Base-by-base conservation (phyloP, 1,140 invertebrate genomes). In the Drosophila sp. region DNA sequence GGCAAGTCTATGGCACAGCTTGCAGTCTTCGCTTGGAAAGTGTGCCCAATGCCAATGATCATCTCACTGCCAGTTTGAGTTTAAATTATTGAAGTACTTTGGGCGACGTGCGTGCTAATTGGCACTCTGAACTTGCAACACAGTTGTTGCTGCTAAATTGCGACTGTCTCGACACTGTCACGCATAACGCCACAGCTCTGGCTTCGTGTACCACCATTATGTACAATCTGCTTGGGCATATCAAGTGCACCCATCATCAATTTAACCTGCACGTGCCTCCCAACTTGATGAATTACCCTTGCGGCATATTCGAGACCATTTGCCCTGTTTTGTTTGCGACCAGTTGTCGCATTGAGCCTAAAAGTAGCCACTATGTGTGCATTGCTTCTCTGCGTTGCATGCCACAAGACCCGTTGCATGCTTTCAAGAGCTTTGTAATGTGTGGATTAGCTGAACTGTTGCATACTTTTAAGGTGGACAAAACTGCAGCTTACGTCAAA, bases 41-140 rank as follows among this genome's bases (percentile, higher is more conserved):
- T 87, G 82, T 82, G 50, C 45, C 83, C 46, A 87, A 86, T 78
- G 66, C 27, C 50, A 34, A 53, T 53, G 32, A 53, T 34, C 50
- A 34, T 53, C 6, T 18, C 14, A 36, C 50, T 32, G 27, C 13
- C 29, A 41, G 8, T 27, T 11, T 43, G n/a, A 41, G 45, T 27
- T 14, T 48, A 57, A 78, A 71, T 78, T 79, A 70, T 79, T 83
- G 27, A 57, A 57, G 72, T 71, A 82, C 71, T 87, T 86, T 58
- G 21, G 62, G 45, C 16, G 63, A 79, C 77, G 71, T 86, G 82
- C 82, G 50, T 76, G 64, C 51, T 79, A 89, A 86, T 78, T 79
- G 72, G 43, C 59, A 11, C 62, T 48, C 41, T 21, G 46, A 59
- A 64, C 65, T 45, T 73, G 76, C 76, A 59, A 70, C 18, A 57